Base-by-base conservation (phyloP, 2,888 invertebrate genomes). In the Sphecodes monilicornis region DNA sequence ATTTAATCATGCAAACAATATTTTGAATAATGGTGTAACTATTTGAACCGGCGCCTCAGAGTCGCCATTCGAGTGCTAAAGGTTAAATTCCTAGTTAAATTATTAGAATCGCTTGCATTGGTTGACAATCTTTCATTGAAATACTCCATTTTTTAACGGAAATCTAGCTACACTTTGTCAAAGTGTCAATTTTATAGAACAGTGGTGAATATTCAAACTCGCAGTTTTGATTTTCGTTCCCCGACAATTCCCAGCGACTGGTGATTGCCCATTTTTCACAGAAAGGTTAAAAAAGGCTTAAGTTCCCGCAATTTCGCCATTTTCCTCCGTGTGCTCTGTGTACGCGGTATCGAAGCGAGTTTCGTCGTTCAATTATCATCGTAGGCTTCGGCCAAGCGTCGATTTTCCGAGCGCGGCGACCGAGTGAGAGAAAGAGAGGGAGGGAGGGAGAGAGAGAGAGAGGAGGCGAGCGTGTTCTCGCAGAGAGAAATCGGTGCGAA, bases 401-500 rank as follows among this genome's bases (percentile, higher is more conserved):
- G 74, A 57, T 68, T 66, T 79, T 74, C 60, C 73, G 10, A 39
- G 36, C 50, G 36, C n/a, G 69, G 16, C 41, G 57, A 32, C 18
- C 54, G 54, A 60, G 1, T 22, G 50, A 50, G 50, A n/a, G 50
- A 22, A 22, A 46, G 36, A 36, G 36, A 36, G 36, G 6, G 36
- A 36, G 36, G 6, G 36, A 18, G 46, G 22, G 22, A 22, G 46
- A 4, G 46, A 6, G 46, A 50, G 50, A 46, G 46, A 22, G 46
- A 50, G 22, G 50, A 50, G 50, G 50, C 50, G 22, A 50, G 22
- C 22, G 50, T 74, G 82, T 81, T 79, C 32, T 64, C 83, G 36
- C 60, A 68, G 83, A 79, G 84, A 84, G 82, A 86, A 88, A 85
- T 78, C 70, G 82, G 82, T 78, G 80, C 26, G 78, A 76, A 78